Conservation (phyloP, 2,797 vertebrate genomes). For the Betta splendens region DNA sequence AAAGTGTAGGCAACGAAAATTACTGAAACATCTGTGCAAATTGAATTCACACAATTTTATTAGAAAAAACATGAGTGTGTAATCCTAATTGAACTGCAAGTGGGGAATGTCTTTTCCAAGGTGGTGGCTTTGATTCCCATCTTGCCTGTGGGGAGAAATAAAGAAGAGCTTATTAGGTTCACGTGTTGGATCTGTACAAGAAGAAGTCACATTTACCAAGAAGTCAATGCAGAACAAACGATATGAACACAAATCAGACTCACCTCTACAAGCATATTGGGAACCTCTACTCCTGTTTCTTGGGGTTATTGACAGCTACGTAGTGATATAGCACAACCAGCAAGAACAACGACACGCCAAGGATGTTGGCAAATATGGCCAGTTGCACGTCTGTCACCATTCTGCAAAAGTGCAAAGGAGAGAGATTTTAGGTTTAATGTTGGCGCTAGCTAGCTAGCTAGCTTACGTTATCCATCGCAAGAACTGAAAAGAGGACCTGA, state of each 20-base stretch:
- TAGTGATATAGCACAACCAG: constrained; percentile 97
- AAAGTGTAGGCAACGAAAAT: background rate
- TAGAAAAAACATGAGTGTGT: constrained; percentile 71
- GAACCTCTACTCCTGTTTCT: constrained; percentile 88
- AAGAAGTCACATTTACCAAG: background rate
- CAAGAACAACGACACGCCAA: constrained; percentile 95
- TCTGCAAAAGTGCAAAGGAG: constrained; percentile 71
- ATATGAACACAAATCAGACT: background rate
- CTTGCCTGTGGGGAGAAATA: constrained; percentile 45
- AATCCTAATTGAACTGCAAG: constrained; percentile 27
- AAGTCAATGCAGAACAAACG: background rate
- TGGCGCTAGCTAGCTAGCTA: constrained; percentile 11
- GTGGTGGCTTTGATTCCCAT: constrained; percentile 28
- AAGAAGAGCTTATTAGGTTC: background rate
- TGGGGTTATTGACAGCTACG: constrained; percentile 98
- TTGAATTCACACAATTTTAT: constrained; percentile 61
- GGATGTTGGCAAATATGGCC: constrained; percentile 98
- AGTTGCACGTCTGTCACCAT: constrained; percentile 98
- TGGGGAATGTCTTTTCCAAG: constrained; percentile 52
- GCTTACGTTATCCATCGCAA: background rate
- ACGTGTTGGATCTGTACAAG: no score
- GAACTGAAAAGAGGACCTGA: background rate
- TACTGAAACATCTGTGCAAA: constrained; percentile 1
- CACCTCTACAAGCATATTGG: constrained; percentile 43
- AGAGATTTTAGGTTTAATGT: background rate